A percentile compares a stretch with the other conserved stretches of the same genome.
Conservation (phyloP, 2,888 invertebrate genomes). For the Copidosoma aretas region DNA sequence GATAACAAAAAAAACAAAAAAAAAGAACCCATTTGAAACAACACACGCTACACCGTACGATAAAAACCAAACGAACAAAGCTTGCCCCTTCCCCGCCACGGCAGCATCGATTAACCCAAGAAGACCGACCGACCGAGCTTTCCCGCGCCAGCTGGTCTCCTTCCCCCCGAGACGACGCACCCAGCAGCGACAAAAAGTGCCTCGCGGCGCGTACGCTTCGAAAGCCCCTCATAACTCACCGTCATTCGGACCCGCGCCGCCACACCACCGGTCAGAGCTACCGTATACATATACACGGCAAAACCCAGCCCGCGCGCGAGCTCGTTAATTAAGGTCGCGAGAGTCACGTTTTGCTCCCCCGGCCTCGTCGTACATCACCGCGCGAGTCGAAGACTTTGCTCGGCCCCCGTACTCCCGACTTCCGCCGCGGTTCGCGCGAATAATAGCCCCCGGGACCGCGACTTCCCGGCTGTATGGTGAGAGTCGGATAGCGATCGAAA, state of each 20-base stretch:
- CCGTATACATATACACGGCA: neutral
- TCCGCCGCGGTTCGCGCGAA: constrained; percentile 10
- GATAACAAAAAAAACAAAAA: neutral
- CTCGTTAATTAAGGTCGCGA: constrained; percentile 44
- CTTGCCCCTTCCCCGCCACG: neutral
- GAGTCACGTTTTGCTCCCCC: constrained; percentile 37
- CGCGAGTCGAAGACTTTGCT: constrained; percentile 40
- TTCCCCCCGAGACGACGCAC: neutral
- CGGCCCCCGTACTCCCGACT: neutral
- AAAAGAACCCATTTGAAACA: no score
- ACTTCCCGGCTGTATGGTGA: constrained; percentile 33
- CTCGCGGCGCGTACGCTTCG: neutral
- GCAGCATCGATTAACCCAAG: neutral
- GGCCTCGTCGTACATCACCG: constrained; percentile 37
- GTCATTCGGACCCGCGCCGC: neutral
- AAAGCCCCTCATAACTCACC: neutral
- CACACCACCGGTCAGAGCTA: neutral
- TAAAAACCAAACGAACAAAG: no score
- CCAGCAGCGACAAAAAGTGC: neutral
- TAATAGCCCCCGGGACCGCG: constrained; percentile 40
- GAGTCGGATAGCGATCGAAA: no score
- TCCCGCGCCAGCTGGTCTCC: neutral
- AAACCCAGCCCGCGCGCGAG: constrained; percentile 4
- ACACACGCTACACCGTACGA: neutral
- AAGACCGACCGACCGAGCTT: neutral